Conservation (phyloP, 2,888 invertebrate genomes). For the Pandemis heparana region DNA sequence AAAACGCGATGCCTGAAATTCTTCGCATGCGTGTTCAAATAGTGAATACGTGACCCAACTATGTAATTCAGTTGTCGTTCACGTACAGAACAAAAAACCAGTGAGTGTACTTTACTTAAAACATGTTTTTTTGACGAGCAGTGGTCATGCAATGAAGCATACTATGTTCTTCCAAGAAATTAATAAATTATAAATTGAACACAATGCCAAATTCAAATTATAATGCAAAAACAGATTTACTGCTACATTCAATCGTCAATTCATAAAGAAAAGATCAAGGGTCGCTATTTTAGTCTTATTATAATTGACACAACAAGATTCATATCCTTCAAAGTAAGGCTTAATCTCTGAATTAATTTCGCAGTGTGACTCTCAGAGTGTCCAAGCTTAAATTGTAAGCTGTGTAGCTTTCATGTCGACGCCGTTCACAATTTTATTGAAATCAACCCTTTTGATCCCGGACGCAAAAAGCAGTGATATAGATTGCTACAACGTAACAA, state of each 20-base stretch:
- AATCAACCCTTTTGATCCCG: conserved; percentile 31
- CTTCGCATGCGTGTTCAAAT: conserved; percentile 31
- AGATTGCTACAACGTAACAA: not conserved
- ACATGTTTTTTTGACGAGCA: no score
- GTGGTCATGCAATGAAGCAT: no score
- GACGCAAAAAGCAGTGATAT: not conserved
- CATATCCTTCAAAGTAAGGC: not conserved
- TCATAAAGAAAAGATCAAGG: no score
- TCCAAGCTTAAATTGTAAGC: conserved; percentile 15
- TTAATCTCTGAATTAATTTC: not conserved
- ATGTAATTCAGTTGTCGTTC: conserved; percentile 15
- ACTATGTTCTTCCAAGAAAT: no score
- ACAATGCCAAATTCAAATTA: no score
- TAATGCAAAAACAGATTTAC: no score
- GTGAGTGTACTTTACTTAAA: no score
- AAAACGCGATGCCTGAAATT: conserved; percentile 24
- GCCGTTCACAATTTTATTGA: conserved; percentile 25
- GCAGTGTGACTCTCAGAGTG: not conserved
- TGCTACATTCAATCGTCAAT: no score
- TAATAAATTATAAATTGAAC: no score
- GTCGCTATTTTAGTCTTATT: no score
- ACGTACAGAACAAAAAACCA: not conserved
- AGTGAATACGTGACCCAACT: conserved; percentile 30
- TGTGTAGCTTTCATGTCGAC: conserved; percentile 1
- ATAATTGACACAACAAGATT: no score